Evolutionary conservation across 2,888 invertebrate species (phyloP), one percentile per base, ranked within the genome.

Genomic region (Caradrina clavipalpis): DNA sequence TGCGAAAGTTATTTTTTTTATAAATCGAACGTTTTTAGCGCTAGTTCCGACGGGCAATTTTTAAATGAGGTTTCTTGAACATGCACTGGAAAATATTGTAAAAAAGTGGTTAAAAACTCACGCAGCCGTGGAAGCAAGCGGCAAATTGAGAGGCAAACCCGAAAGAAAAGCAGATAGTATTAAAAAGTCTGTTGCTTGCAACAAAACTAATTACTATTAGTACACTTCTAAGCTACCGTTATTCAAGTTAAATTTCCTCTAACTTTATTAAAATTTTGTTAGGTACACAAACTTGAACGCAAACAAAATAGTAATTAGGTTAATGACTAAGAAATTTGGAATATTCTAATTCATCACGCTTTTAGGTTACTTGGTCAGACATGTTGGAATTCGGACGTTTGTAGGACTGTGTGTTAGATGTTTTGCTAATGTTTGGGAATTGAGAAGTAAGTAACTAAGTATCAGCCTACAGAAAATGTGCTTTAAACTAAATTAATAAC

Each of bases 241-340:
- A 31, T 31, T 7, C 31, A 6, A 53, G 76, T 77, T 81, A 80
- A 80, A 76, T 78, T 86, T 68, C 59, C 75, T 70, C 77, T 71
- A 81, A 76, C 72, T 72, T 73, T 66, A 74, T 55, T 45, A 71
- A 45, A 45, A 45, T 45, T 78, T 76, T 60, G 65, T 65, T 60
- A 49, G 67, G 65, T 60, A 49, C 22, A 45, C 22, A 45, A 73
- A 73, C 58, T 63, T 31, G 60, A 17, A 51, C 57, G 31, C 54
- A 75, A 19, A 59, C 56, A 51, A 71, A 62, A 64, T 42, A 57
- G 60, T 73, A 83, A 82, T 83, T 82, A 51, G 82, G 82, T 53
- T 83, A 84, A 83, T 84, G 51, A 61, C 70, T 65, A 47, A 21
- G 66, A 61, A 67, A 83, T 83, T 78, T 78, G 76, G 67, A 69